Conservation (phyloP, 2,797 vertebrate species). For the Gymnoscopelus braueri region DNA sequence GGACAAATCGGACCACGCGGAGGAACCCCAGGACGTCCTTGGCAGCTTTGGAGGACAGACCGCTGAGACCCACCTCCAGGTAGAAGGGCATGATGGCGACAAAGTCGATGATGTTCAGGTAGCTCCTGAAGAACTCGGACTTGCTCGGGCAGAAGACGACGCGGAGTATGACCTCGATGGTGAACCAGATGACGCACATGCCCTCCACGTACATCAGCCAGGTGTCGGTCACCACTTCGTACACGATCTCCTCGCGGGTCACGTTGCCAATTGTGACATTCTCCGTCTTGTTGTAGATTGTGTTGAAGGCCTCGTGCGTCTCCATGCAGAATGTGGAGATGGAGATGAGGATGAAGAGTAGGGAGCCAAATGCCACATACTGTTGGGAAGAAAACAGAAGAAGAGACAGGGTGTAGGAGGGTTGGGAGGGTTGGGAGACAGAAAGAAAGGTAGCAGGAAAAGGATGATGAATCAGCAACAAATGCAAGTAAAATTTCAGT, state of each 20-base stretch:
- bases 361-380: conserved; percentile 98
- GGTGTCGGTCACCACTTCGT: conserved; percentile 94
- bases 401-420: background rate
- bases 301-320: conserved; percentile 98
- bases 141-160: conserved; percentile 98
- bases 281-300: conserved; percentile 95
- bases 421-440: background rate
- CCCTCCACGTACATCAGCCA: conserved; percentile 98
- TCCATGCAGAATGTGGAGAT: conserved; percentile 99
- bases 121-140: conserved; percentile 97
- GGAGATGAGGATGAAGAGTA: conserved; percentile 99
- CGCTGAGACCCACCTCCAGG: conserved; percentile 96
- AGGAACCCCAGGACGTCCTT: conserved; percentile 99
- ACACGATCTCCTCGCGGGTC: conserved; percentile 87
- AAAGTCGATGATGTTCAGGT: conserved; percentile 99
- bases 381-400: conserved; percentile 65
- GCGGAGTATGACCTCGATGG: conserved; percentile 96
- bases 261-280: conserved; percentile 88
- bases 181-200: conserved; percentile 98
- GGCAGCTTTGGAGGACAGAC: conserved; percentile 97
- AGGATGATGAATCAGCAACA: conserved; percentile 28
- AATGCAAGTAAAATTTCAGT: no score
- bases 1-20: conserved; percentile 95
- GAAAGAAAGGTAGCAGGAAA: conserved; percentile 19
- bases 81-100: conserved; percentile 99